phyloP scores from a whole-genome alignment of 2,888 invertebrate species.

The Philhelius pedissequus region DNA sequence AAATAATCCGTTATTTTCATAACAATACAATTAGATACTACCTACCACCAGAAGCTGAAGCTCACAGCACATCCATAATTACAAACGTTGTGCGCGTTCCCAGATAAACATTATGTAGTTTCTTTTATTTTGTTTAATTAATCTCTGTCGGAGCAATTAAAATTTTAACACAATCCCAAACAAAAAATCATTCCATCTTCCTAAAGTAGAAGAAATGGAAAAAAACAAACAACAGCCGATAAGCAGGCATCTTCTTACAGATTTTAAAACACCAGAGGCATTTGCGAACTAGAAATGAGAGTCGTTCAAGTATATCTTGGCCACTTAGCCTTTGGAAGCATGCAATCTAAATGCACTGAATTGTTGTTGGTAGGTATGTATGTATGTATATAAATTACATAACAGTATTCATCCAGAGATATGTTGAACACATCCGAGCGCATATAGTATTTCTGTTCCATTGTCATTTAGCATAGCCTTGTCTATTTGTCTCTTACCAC shows the following conservation, averaged over 20 bases:
- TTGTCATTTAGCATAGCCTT: constrained; percentile 2
- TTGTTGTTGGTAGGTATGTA: constrained; percentile 20
- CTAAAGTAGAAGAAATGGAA: no score
- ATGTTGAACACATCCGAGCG: constrained; percentile 23
- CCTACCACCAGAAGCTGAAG: not conserved
- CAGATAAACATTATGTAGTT: not conserved
- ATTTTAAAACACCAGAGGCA: not conserved
- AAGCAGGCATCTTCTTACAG: not conserved
- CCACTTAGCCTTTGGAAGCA: constrained; percentile 25
- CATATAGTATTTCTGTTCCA: constrained; percentile 25
- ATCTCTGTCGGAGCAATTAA: constrained; percentile 55
- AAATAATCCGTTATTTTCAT: not conserved
- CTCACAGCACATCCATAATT: not conserved
- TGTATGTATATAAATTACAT: no score
- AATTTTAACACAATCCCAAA: constrained; percentile 42
- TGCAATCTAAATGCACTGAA: constrained; percentile 37
- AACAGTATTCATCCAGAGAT: constrained; percentile 35
- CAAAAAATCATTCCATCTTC: constrained; percentile 18
- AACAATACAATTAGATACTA: not conserved
- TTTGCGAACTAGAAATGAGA: constrained; percentile 4
- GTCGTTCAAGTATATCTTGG: constrained; percentile 10
- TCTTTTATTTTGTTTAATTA: constrained; percentile 44
- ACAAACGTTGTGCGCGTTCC: not conserved
- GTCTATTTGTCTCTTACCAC: not conserved
- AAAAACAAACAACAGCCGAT: not conserved